phyloP scores from a whole-genome alignment of 2,888 invertebrate species.

The Andrena dorsata region DNA sequence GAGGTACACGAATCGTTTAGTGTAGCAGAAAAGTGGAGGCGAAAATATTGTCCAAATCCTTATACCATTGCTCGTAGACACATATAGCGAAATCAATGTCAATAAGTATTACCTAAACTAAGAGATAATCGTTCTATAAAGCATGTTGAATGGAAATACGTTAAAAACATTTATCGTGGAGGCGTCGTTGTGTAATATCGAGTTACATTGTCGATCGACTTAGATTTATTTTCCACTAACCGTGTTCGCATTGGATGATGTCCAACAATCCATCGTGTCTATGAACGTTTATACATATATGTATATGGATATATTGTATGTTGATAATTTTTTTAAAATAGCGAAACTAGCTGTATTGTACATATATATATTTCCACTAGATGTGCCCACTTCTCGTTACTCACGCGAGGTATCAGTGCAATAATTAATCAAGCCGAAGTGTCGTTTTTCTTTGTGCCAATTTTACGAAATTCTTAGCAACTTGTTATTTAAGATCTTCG shows the following conservation, averaged over 20 bases:
- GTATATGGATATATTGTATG: constrained; percentile 48
- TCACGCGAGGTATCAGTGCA: constrained; percentile 31
- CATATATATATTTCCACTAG: constrained; percentile 41
- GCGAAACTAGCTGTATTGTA: constrained; percentile 45
- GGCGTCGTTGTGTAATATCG: constrained; percentile 7
- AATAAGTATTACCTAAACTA: constrained; percentile 49
- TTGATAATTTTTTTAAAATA: constrained; percentile 39
- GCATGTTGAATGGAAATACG: constrained; percentile 17
- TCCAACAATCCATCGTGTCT: constrained; percentile 21
- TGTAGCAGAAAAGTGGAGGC: not conserved
- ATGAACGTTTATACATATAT: constrained; percentile 45
- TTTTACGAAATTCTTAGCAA: constrained; percentile 29
- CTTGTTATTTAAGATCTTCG: constrained; percentile 48
- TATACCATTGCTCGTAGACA: constrained; percentile 28
- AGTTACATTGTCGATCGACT: constrained; percentile 25
- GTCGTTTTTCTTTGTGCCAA: constrained; percentile 49
- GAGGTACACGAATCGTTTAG: constrained; percentile 1
- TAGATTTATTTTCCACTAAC: constrained; percentile 42
- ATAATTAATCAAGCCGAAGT: constrained; percentile 20
- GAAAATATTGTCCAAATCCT: not conserved
- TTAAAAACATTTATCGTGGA: constrained; percentile 7
- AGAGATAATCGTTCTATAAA: constrained; percentile 39
- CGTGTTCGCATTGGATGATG: not conserved
- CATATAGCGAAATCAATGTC: constrained; percentile 47
- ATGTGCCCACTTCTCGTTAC: constrained; percentile 29